These are phyloP conservation scores for Eledona agricola DNA, from an alignment of 2,888 invertebrate species.

Conservation along the genomic window DNA sequence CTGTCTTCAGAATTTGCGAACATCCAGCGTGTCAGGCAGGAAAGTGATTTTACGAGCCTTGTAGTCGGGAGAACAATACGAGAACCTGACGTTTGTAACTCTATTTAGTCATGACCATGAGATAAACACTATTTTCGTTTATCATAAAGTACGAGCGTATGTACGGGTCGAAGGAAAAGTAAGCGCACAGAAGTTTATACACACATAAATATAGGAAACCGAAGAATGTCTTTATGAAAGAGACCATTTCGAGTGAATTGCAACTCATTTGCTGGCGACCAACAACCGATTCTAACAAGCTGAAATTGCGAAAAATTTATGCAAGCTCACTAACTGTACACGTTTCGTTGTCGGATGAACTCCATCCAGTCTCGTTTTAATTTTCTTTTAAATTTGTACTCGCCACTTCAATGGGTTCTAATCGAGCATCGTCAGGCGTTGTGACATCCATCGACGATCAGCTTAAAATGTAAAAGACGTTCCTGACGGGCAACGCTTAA, in stretches of 20 bases:
- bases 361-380: conserved; percentile 20
- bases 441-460: too few relatives aligned
- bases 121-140: conserved; percentile 10
- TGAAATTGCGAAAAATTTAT: conserved; percentile 1
- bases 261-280: background rate
- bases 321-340: conserved; percentile 2
- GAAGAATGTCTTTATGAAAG: too few relatives aligned
- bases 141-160: conserved; percentile 4
- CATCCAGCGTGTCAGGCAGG: background rate
- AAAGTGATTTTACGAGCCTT: conserved; percentile 5
- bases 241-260: too few relatives aligned
- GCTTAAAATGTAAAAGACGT: too few relatives aligned
- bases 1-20: conserved; percentile 1
- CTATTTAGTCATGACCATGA: conserved; percentile 17
- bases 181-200: conserved; percentile 1
- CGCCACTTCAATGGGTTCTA: conserved; percentile 7
- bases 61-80: conserved; percentile 6
- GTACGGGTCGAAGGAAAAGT: background rate
- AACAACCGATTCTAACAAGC: background rate
- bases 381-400: conserved; percentile 15
- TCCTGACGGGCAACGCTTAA: conserved; percentile 8
- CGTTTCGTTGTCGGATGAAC: conserved; percentile 10
- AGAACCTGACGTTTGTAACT: conserved; percentile 17
- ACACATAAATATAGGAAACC: too few relatives aligned
- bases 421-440: conserved; percentile 17